phyloP scores from a whole-genome alignment of 2,888 invertebrate genomes.

The Criorhina ranunculi region DNA sequence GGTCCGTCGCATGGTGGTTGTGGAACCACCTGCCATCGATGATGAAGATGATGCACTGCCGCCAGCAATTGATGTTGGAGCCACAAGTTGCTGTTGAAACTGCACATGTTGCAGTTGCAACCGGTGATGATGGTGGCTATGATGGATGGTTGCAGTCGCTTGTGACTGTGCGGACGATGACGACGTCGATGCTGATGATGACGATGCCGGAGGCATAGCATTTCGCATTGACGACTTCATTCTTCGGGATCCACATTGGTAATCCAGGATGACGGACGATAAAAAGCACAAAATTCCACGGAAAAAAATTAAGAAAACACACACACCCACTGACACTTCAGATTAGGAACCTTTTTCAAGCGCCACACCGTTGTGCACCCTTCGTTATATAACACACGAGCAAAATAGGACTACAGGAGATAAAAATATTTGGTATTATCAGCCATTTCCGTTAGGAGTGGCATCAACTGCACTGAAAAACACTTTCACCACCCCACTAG shows the following conservation, averaged over 20 bases:
- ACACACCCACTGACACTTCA: conserved; percentile 8
- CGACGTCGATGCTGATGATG: conserved; percentile 79
- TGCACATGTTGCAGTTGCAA: conserved; percentile 75
- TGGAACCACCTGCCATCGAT: conserved; percentile 79
- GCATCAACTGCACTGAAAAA: conserved; percentile 57
- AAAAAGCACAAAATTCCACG: conserved; percentile 18
- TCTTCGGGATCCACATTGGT: conserved; percentile 70
- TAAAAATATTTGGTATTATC: conserved; percentile 63
- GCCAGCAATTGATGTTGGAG: conserved; percentile 83
- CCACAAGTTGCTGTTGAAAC: conserved; percentile 78
- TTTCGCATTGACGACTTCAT: conserved; percentile 73
- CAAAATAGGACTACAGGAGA: conserved; percentile 29
- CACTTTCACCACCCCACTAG: conserved; percentile 50
- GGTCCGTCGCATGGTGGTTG: conserved; percentile 70
- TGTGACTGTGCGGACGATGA: conserved; percentile 51
- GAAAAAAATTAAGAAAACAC: conserved; percentile 10
- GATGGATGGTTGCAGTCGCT: conserved; percentile 75
- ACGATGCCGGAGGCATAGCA: conserved; percentile 60
- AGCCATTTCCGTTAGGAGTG: conserved; percentile 70
- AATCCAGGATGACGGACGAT: conserved; percentile 69
- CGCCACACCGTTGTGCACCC: conserved; percentile 45
- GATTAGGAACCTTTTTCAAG: conserved; percentile 31
- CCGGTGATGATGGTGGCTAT: conserved; percentile 75
- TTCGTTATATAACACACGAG: conserved; percentile 67
- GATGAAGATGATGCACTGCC: conserved; percentile 84